phyloP scores from a whole-genome alignment of 2,113 vertebrate genomes.

The Cyrtonyx montezumae region DNA sequence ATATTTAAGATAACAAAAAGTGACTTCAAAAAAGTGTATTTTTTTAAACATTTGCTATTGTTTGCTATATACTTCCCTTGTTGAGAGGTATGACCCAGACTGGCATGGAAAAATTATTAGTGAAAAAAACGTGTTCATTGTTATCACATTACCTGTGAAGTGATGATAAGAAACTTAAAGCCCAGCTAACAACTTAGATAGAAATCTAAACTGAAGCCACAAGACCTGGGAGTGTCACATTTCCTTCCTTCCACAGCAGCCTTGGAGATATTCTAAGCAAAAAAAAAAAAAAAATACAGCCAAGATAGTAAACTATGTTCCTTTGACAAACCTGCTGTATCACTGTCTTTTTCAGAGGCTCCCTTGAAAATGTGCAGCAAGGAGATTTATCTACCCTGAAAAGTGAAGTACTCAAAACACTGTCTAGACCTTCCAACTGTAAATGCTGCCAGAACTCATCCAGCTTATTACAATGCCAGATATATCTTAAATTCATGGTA shows the following conservation, averaged over 20 bases:
- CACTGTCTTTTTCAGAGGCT: neutral
- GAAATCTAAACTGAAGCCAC: conserved; percentile 31
- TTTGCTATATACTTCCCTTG: neutral
- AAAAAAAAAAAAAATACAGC: neutral
- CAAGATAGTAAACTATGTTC: neutral
- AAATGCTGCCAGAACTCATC: conserved; percentile 8
- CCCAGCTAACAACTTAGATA: neutral
- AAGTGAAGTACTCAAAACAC: neutral
- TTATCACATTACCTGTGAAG: conserved; percentile 18
- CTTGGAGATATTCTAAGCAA: neutral
- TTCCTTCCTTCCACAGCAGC: conserved; percentile 11
- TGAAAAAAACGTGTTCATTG: neutral
- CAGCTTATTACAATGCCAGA: conserved; percentile 5
- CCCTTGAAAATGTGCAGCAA: neutral
- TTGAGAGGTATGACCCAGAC: neutral
- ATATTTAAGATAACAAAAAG: neutral
- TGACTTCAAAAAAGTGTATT: neutral
- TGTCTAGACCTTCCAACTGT: neutral
- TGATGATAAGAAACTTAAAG: conserved; percentile 37
- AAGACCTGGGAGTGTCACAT: neutral
- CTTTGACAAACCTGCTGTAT: neutral
- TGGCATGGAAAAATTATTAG: neutral
- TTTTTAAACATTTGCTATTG: no score
- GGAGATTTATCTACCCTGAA: neutral
- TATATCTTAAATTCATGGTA: conserved; percentile 12